Percentiles rank a stretch among this genome's conserved stretches.
These are phyloP conservation scores for Meda fulgida DNA, from an alignment of 2,797 vertebrate genomes.

Conservation along the genomic window DNA sequence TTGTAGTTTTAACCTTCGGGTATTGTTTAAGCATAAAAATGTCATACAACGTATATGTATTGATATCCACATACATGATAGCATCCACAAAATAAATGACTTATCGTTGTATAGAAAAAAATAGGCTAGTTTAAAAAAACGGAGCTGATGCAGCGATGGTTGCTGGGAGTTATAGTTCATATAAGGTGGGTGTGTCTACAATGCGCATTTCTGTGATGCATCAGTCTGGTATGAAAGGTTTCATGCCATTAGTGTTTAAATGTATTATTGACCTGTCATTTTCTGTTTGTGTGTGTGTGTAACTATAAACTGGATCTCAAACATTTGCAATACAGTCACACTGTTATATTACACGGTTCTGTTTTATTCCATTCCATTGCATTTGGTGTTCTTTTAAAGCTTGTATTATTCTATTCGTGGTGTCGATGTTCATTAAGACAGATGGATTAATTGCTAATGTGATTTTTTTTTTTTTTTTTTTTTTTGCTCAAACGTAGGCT, in stretches of 20 bases:
- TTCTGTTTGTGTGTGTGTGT: background rate
- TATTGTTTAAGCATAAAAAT: background rate
- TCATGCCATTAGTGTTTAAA: background rate
- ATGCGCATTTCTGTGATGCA: conserved; percentile 11
- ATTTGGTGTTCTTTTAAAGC: background rate
- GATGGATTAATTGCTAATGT: background rate
- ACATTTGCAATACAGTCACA: background rate
- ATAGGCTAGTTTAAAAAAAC: background rate
- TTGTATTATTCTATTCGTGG: background rate
- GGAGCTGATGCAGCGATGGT: background rate
- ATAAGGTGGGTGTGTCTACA: conserved; percentile 9
- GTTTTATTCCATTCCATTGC: background rate
- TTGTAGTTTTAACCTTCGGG: background rate
- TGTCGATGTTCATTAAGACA: background rate
- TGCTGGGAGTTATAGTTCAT: conserved; percentile 47
- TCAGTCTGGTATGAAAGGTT: background rate
- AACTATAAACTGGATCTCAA: background rate
- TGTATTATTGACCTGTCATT: background rate
- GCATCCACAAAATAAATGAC: background rate
- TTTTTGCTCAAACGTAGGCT: too few species aligned
- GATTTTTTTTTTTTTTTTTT: background rate
- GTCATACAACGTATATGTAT: background rate
- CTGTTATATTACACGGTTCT: background rate
- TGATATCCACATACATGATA: background rate
- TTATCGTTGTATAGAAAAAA: background rate